These are phyloP conservation scores for Anabacerthia variegaticeps DNA, from an alignment of 2,797 vertebrate species.

Conservation along the genomic window DNA sequence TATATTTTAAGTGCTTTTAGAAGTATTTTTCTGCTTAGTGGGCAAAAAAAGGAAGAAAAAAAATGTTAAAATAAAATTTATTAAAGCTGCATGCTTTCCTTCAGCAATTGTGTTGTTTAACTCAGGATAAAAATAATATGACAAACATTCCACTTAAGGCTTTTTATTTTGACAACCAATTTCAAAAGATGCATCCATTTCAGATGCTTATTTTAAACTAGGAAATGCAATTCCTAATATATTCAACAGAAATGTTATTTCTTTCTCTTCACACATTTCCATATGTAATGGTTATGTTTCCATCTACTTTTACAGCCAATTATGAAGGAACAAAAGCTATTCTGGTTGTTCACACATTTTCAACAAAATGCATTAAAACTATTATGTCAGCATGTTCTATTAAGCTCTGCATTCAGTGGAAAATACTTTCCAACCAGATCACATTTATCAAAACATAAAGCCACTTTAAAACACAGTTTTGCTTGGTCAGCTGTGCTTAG, in stretches of 20 bases:
- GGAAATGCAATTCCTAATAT: slow-evolving; percentile 83
- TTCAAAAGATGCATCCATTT: slow-evolving; percentile 82
- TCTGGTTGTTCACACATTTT: slow-evolving; percentile 89
- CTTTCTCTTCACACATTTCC: slow-evolving; percentile 84
- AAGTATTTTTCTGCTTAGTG: slow-evolving; percentile 44
- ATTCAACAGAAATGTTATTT: slow-evolving; percentile 85
- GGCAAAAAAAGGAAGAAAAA: slow-evolving; percentile 51
- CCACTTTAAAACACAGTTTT: slow-evolving; percentile 88
- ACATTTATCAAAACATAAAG: slow-evolving; percentile 91
- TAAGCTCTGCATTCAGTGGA: slow-evolving; percentile 87
- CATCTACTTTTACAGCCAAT: slow-evolving; percentile 89
- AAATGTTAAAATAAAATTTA: slow-evolving; percentile 76
- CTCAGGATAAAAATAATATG: slow-evolving; percentile 78
- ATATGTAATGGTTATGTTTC: slow-evolving; percentile 88
- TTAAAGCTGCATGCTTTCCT: slow-evolving; percentile 59
- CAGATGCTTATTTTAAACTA: slow-evolving; percentile 81
- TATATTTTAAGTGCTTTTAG: slow-evolving; percentile 51
- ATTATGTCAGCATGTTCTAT: slow-evolving; percentile 88
- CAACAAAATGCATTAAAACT: slow-evolving; percentile 89
- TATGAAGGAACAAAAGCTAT: slow-evolving; percentile 88
- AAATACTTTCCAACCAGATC: slow-evolving; percentile 89
- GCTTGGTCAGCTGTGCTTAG: slow-evolving; percentile 88
- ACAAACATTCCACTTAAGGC: slow-evolving; percentile 78
- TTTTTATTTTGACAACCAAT: slow-evolving; percentile 83
- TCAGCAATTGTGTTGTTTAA: slow-evolving; percentile 62